Conservation (phyloP, 1,140 invertebrate genomes). For the Wiebesia pumilae region DNA sequence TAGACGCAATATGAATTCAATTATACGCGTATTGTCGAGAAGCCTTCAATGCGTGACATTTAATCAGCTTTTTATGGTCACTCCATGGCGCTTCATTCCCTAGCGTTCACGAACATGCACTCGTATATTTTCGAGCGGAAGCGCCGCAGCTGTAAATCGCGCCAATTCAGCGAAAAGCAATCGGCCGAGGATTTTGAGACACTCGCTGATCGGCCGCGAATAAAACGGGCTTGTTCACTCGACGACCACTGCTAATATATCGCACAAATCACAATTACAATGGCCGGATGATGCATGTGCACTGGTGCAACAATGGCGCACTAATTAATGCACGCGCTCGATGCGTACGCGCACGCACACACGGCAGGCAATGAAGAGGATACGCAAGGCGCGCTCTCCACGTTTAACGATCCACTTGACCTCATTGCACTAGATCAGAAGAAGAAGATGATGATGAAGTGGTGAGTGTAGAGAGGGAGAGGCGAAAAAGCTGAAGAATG, state of each 20-base stretch:
- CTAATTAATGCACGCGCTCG: conserved; percentile 49
- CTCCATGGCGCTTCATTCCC: not conserved
- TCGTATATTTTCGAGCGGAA: not conserved
- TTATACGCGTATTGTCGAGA: conserved; percentile 10
- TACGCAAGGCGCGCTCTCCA: not conserved
- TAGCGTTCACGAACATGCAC: no score
- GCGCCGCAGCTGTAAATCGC: conserved; percentile 9
- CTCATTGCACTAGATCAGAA: conserved; percentile 53
- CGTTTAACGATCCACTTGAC: conserved; percentile 59
- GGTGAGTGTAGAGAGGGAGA: not conserved
- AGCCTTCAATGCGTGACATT: conserved; percentile 40
- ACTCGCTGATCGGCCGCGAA: not conserved
- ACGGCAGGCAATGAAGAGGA: not conserved
- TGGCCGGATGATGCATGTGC: conserved; percentile 13
- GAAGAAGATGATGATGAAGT: not conserved
- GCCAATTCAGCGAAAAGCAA: conserved; percentile 27
- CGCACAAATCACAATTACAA: conserved; percentile 46
- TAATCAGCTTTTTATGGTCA: conserved; percentile 29
- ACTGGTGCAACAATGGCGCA: conserved; percentile 22
- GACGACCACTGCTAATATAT: not conserved
- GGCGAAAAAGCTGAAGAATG: not conserved
- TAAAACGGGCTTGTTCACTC: not conserved
- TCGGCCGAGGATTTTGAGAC: not conserved
- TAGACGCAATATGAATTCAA: conserved; percentile 44
- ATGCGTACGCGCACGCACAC: not conserved